Conservation (phyloP, 35 echinoderm and acorn worm genomes). For the Apostichopus japonicus region DNA sequence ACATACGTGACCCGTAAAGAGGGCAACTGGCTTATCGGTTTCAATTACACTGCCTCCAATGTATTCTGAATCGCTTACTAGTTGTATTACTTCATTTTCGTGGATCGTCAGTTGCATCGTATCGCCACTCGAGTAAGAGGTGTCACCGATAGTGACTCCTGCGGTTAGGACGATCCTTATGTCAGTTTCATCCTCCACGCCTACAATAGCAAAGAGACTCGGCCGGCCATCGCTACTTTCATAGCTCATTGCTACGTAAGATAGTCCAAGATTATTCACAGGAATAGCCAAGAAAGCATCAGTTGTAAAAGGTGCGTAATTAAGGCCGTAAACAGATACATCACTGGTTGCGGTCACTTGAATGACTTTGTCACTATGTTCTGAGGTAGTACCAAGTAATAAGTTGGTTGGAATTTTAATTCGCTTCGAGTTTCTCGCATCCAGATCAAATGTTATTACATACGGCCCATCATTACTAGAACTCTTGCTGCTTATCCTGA, state of each 20-base stretch:
- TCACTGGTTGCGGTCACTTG: conserved; percentile 22
- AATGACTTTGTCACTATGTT: too few species aligned
- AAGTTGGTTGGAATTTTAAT: conserved; percentile 35
- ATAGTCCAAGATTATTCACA: too few species aligned
- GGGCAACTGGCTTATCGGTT: conserved; percentile 60
- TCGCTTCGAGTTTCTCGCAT: not conserved
- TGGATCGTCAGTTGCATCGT: conserved; percentile 19
- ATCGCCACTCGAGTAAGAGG: conserved; percentile 42
- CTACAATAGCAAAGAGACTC: conserved; percentile 4
- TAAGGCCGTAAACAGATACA: not conserved
- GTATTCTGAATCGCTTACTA: not conserved
- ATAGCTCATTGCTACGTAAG: too few species aligned
- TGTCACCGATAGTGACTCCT: not conserved
- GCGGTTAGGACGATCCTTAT: too few species aligned
- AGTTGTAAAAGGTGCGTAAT: conserved; percentile 56
- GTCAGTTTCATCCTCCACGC: too few species aligned
- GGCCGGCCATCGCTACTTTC: not conserved
- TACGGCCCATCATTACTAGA: conserved; percentile 25
- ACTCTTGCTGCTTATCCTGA: conserved; percentile 70
- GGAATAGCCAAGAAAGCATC: conserved; percentile 54
- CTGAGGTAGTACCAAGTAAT: conserved; percentile 3
- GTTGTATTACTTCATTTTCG: too few species aligned
- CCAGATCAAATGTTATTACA: conserved; percentile 15
- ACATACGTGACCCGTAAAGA: conserved; percentile 62
- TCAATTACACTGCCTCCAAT: not conserved